phyloP scores from a whole-genome alignment of 2,797 vertebrate genomes.

The Alouatta caraya region DNA sequence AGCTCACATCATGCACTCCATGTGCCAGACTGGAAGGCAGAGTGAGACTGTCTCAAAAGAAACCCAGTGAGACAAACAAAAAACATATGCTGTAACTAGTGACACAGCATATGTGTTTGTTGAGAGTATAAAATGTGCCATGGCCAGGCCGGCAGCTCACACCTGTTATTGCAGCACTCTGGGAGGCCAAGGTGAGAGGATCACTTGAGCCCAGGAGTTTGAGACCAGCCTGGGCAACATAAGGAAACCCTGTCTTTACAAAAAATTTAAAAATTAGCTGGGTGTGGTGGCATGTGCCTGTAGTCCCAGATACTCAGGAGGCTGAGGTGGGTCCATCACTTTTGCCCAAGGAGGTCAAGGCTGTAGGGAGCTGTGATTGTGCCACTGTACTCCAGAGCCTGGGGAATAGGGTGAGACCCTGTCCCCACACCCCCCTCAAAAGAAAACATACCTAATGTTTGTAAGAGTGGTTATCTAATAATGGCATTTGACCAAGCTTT shows the following conservation, averaged over 20 bases:
- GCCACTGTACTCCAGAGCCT: not conserved
- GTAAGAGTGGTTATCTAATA: not conserved
- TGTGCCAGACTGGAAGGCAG: not conserved
- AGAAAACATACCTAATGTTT: not conserved
- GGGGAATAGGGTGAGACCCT: not conserved
- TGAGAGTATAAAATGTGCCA: not conserved
- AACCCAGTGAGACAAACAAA: not conserved
- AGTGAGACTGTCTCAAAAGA: not conserved
- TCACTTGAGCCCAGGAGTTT: not conserved
- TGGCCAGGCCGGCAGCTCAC: not conserved
- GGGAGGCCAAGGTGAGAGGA: too few relatives aligned
- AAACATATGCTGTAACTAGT: not conserved
- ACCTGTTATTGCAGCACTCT: not conserved
- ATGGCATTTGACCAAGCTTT: not conserved
- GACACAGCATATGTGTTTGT: not conserved
- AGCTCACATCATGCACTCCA: not conserved
- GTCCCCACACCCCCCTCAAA: not conserved
- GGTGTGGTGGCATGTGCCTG: not conserved
- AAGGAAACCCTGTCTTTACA: not conserved
- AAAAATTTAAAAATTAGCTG: not conserved
- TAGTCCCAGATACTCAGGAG: not conserved
- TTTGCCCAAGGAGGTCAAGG: not conserved
- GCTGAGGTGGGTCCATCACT: not conserved
- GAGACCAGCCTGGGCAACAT: not conserved
- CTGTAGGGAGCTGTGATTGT: not conserved